These are phyloP conservation scores for Agrochola macilenta DNA, from an alignment of 2,888 invertebrate species.

Conservation along the genomic window DNA sequence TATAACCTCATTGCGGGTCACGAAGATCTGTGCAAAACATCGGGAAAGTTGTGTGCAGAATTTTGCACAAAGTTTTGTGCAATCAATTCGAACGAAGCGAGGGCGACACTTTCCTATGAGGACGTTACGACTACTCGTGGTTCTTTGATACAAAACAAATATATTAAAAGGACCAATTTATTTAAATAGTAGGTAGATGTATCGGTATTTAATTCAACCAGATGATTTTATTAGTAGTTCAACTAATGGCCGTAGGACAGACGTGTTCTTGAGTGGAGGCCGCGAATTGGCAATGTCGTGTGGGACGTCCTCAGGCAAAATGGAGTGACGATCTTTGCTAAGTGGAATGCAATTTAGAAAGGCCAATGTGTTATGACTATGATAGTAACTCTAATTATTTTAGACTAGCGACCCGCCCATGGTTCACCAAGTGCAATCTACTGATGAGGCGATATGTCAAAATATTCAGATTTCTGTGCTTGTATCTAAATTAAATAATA, in stretches of 20 bases:
- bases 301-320: conserved; percentile 1
- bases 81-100: conserved; percentile 10
- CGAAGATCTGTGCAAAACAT: not conserved
- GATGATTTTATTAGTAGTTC: conserved; percentile 1
- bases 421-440: not conserved
- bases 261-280: not conserved
- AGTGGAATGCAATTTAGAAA: conserved; percentile 26
- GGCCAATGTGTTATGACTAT: not conserved
- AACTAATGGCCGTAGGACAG: not conserved
- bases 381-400: not conserved
- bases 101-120: not conserved
- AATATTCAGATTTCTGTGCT: not conserved
- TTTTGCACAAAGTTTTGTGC: conserved; percentile 33
- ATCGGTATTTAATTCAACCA: conserved; percentile 9
- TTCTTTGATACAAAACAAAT: conserved; percentile 5
- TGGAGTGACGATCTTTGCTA: conserved; percentile 7
- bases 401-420: no score
- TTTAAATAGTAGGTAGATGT: not conserved
- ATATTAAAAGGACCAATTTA: not conserved
- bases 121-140: not conserved
- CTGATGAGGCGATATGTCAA: not conserved
- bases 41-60: conserved; percentile 23
- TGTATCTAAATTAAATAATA: not conserved
- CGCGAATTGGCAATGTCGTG: conserved; percentile 2
- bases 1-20: not conserved